Conservation (phyloP, 2,888 invertebrate species). For the Molorchus minor region DNA sequence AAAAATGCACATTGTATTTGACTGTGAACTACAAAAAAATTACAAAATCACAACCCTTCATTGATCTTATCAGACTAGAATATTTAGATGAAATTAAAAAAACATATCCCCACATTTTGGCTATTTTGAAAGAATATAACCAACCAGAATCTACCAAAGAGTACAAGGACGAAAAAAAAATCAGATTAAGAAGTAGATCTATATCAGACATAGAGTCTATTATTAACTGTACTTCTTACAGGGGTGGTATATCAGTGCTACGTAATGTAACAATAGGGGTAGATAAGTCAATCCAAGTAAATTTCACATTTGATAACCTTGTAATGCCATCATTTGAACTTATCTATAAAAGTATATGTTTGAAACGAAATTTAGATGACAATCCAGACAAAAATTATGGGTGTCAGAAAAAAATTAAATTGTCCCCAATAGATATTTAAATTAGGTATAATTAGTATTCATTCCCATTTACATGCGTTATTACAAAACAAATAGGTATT, state of each 20-base stretch:
- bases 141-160: neutral
- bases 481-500: too few relatives aligned
- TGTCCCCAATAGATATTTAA: neutral
- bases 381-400: neutral
- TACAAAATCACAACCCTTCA: conserved; percentile 5
- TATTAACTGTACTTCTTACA: neutral
- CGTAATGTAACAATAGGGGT: neutral
- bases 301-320: conserved; percentile 3
- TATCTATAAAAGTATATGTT: neutral
- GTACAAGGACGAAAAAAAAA: neutral
- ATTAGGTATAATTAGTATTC: too few relatives aligned
- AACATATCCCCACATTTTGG: conserved; percentile 1
- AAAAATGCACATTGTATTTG: conserved; percentile 18
- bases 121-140: neutral
- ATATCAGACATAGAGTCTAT: neutral
- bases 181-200: conserved; percentile 14
- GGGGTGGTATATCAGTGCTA: conserved; percentile 1
- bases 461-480: too few relatives aligned
- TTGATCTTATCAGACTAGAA: conserved; percentile 5
- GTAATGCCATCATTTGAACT: neutral
- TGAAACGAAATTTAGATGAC: neutral
- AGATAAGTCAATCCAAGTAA: conserved; percentile 9
- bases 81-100: neutral
- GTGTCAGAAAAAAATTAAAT: conserved; percentile 1
- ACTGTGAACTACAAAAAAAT: conserved; percentile 22